These are phyloP conservation scores for Cyclina sinensis DNA, from an alignment of 1,140 invertebrate species.

Conservation along the genomic window DNA sequence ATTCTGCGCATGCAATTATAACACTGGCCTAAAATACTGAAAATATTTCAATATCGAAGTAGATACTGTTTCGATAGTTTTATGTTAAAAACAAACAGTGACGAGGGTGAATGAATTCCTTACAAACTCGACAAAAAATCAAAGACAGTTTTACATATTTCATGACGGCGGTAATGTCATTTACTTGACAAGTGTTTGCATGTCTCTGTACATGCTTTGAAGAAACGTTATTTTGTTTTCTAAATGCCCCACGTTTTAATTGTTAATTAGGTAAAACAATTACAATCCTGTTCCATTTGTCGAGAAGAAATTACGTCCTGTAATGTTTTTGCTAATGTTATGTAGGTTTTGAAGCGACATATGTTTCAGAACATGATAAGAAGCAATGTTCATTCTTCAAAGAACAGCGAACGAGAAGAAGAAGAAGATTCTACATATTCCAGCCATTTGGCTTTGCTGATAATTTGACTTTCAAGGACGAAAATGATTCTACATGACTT, in stretches of 20 bases:
- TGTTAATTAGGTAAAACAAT: not conserved
- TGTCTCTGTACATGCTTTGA: not conserved
- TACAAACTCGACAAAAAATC: too few species aligned
- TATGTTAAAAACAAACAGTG: too few species aligned
- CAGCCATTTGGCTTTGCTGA: not conserved
- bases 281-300: not conserved
- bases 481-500: not conserved
- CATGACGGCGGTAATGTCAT: not conserved
- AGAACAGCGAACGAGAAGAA: not conserved
- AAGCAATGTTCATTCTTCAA: not conserved
- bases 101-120: too few species aligned
- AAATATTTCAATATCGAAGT: too few species aligned
- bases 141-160: not conserved
- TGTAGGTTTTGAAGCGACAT: too few species aligned
- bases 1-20: too few species aligned
- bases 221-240: not conserved
- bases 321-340: too few species aligned
- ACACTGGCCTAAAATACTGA: too few species aligned
- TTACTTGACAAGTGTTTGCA: not conserved
- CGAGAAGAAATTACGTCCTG: too few species aligned
- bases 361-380: not conserved
- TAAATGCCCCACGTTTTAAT: not conserved
- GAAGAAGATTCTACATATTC: not conserved
- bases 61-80: too few species aligned
- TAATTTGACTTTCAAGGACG: not conserved